Conservation (phyloP, 92 coral and sea anemone species). For the Meandrina meandrites region DNA sequence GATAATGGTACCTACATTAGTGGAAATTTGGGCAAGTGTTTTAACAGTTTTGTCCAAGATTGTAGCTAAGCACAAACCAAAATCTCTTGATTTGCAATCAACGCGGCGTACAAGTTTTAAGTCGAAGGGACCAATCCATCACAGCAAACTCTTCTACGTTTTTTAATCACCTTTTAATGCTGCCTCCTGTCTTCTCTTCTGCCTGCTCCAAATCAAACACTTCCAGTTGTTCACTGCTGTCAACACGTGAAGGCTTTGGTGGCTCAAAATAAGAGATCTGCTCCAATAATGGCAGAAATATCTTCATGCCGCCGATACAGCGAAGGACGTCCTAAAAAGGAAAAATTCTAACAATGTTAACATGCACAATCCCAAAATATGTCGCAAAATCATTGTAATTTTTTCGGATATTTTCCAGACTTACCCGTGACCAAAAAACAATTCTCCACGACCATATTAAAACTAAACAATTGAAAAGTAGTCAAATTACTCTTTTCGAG, state of each 20-base stretch:
- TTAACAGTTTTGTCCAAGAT: no score
- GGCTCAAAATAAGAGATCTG: conserved; percentile 53
- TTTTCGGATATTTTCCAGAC: no score
- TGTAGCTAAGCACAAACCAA: no score
- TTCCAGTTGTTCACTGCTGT: conserved; percentile 21
- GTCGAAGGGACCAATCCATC: no score
- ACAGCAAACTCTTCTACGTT: background rate
- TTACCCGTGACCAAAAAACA: no score
- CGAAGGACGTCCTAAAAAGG: conserved; percentile 83
- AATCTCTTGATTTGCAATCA: no score
- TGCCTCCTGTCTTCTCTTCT: background rate
- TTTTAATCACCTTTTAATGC: conserved; percentile 13
- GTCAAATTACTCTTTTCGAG: no score
- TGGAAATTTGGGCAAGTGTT: no score
- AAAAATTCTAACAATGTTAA: background rate
- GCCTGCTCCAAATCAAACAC: conserved; percentile 26
- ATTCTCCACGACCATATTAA: no score
- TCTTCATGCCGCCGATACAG: conserved; percentile 90
- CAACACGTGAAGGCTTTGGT: background rate
- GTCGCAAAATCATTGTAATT: background rate
- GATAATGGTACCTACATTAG: no score
- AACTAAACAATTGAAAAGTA: no score
- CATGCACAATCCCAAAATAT: background rate
- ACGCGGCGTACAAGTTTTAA: no score
- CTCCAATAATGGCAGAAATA: conserved; percentile 91